Conservation (phyloP, 1,140 invertebrate species). For the Drosophila novamexicana region DNA sequence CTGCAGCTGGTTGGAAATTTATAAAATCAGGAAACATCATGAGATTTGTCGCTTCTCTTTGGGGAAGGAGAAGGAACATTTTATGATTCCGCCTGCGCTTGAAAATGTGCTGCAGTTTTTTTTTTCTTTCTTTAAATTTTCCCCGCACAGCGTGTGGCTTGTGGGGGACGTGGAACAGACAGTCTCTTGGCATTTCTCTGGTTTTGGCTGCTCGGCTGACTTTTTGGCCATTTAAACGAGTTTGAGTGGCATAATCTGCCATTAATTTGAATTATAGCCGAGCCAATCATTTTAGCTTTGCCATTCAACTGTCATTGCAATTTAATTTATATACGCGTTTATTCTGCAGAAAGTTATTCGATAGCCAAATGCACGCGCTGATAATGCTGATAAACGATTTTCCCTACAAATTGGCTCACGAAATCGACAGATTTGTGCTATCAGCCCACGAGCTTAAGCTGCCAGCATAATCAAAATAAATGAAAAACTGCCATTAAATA, state of each 20-base stretch:
- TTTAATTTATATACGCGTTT: slow-evolving; percentile 57
- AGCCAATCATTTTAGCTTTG: slow-evolving; percentile 74
- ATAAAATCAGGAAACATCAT: slow-evolving; percentile 39
- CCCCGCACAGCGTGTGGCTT: slow-evolving; percentile 60
- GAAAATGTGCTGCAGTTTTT: slow-evolving; percentile 33
- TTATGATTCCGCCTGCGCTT: slow-evolving; percentile 33
- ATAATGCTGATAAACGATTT: slow-evolving; percentile 52
- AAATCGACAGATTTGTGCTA: slow-evolving; percentile 10
- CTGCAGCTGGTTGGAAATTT: slow-evolving; percentile 19
- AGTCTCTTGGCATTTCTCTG: slow-evolving; percentile 59
- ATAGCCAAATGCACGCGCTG: slow-evolving; percentile 42
- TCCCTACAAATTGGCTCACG: slow-evolving; percentile 5
- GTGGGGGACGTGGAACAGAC: slow-evolving; percentile 25
- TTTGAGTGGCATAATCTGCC: slow-evolving; percentile 80
- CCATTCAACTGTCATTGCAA: slow-evolving; percentile 70
- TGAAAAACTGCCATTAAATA: not conserved
- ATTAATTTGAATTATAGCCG: slow-evolving; percentile 81
- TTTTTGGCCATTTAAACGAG: slow-evolving; percentile 77
- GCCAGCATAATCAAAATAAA: not conserved
- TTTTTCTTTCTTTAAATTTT: slow-evolving; percentile 6
- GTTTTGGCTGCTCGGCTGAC: slow-evolving; percentile 60
- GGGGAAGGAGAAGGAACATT: slow-evolving; percentile 1
- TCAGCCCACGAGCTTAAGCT: slow-evolving; percentile 2
- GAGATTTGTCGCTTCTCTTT: slow-evolving; percentile 38
- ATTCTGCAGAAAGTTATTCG: slow-evolving; percentile 23